Percentiles rank a stretch among this genome's conserved stretches.
Evolutionary conservation across 2,888 invertebrate genomes (phyloP).

Genomic region (Gymnosoma rotundatum): DNA sequence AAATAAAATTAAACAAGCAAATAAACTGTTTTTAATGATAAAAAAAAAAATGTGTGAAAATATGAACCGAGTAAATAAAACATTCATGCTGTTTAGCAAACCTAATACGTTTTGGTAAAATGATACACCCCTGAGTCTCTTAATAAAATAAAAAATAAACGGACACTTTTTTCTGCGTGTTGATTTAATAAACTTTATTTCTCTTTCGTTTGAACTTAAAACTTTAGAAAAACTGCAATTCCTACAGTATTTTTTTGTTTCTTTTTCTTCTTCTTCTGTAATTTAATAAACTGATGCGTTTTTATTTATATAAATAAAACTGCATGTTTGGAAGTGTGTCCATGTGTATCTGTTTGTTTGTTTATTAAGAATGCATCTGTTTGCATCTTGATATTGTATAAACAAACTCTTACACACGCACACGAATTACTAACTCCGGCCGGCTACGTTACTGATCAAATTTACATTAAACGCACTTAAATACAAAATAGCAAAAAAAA

Average conservation of each 20-base stretch:
- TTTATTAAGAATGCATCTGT: slow-evolving; percentile 70
- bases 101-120: slow-evolving; percentile 59
- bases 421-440: not conserved
- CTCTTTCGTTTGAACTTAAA: not conserved
- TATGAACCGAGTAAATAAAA: slow-evolving; percentile 1
- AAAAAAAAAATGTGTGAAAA: slow-evolving; percentile 49
- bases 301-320: slow-evolving; percentile 39
- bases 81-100: slow-evolving; percentile 32
- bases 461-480: slow-evolving; percentile 58
- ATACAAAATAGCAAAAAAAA: not conserved
- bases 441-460: slow-evolving; percentile 45
- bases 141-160: not conserved
- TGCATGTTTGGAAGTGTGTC: slow-evolving; percentile 5
- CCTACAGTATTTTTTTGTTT: slow-evolving; percentile 19
- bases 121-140: slow-evolving; percentile 45
- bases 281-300: slow-evolving; percentile 64
- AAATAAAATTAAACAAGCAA: slow-evolving; percentile 21
- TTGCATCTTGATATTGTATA: slow-evolving; percentile 62
- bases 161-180: slow-evolving; percentile 35
- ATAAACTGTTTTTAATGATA: slow-evolving; percentile 17
- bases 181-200: slow-evolving; percentile 54
- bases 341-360: slow-evolving; percentile 43
- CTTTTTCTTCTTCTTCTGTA: slow-evolving; percentile 21
- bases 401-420: slow-evolving; percentile 39
- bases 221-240: slow-evolving; percentile 35